Conservation (phyloP, 1,140 invertebrate species). For the Zaprionus taronus region DNA sequence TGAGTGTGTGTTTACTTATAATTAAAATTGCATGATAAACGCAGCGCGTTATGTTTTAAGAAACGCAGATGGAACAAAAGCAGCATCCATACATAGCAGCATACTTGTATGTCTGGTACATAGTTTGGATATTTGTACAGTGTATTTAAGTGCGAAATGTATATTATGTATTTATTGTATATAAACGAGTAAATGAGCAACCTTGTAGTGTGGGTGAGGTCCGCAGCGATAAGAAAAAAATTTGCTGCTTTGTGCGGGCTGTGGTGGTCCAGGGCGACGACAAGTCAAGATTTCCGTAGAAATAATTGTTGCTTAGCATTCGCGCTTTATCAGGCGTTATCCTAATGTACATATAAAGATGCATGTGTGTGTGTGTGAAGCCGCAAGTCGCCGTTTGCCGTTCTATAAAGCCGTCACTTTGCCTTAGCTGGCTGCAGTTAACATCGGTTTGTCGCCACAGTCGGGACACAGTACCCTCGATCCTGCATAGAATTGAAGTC, state of each 20-base stretch:
- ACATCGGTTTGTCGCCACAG: conserved; percentile 28
- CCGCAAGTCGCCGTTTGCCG: conserved; percentile 12
- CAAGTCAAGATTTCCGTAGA: conserved; percentile 17
- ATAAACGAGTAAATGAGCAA: neutral
- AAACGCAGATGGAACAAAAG: neutral
- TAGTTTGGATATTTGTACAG: neutral
- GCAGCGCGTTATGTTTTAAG: neutral
- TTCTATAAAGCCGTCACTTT: conserved; percentile 32
- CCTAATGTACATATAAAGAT: conserved; percentile 36
- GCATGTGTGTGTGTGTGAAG: conserved; percentile 1
- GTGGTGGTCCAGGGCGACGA: conserved; percentile 1
- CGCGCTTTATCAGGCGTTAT: conserved; percentile 36
- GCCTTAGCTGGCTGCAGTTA: conserved; percentile 28
- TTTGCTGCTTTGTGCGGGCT: conserved; percentile 27
- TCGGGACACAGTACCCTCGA: neutral
- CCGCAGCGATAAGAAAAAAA: neutral
- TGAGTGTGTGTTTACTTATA: neutral
- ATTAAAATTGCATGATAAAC: neutral
- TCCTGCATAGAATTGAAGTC: neutral
- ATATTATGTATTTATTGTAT: neutral
- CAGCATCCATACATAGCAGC: neutral
- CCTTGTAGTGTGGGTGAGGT: neutral
- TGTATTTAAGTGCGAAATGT: neutral
- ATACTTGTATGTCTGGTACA: neutral
- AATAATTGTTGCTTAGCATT: conserved; percentile 29